Evolutionary conservation across 1,140 invertebrate genomes (phyloP), one percentile per base, ranked within the genome.

Genomic region (Elymnias hypermnestra): DNA sequence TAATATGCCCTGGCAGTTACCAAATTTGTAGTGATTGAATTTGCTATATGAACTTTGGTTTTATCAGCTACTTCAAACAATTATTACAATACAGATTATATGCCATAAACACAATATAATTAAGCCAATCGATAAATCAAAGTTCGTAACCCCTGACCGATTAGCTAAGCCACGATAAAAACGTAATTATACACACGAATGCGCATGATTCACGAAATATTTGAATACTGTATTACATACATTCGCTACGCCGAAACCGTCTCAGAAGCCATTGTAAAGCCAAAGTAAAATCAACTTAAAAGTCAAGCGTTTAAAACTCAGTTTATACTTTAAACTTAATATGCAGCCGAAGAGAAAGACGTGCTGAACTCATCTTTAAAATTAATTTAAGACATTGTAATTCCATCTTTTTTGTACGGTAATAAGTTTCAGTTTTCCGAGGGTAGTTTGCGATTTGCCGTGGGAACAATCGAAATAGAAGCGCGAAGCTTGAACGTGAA

Each of bases 121-220:
- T 44, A 52, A 51, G 53, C 53, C 63, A 39, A 40, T 39, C 19
- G 19, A 40, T 31, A 42, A 29, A 7, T 23, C 35, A 38, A 45
- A 25, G 48, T 60, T 63, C 36, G 10, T 42, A 65, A 72, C 58
- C 71, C 67, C 59, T 74, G 67, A 47, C 48, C 59, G 59, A 71
- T 65, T 65, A 72, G 56, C 54, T 45, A 53, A 61, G 55, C 45
- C 52, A 53, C 57, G 48, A 59, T 72, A 75, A 75, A 77, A 81
- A 77, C 58, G 65, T 77, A 77, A 81, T 75, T 81, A 81, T 73
- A 74, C 63, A 77, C 70, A 76, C 66, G 66, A 73, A 73, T 70
- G 66, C 62, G 64, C 64, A 75, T 77, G 68, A 74, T 76, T 68
- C 72, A 76, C 71, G 72, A 74, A 77, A 76, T 75, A 75, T 75